A percentile compares a stretch with the other conserved stretches of the same genome.
Evolutionary conservation across 2,888 invertebrate species (phyloP).

Genomic region (Dorcus hopei): DNA sequence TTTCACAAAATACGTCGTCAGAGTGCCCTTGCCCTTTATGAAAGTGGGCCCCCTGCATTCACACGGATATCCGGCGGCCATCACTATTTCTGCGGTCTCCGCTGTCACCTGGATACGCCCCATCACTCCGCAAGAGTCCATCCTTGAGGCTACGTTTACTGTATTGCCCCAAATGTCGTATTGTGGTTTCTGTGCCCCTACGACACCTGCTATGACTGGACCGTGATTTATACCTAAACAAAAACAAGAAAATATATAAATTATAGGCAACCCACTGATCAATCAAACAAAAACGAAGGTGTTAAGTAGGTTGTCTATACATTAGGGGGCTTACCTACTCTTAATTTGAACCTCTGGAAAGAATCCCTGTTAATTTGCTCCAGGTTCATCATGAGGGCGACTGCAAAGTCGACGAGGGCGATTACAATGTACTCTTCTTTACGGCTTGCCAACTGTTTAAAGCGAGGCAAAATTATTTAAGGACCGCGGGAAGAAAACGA

Average conservation of each 20-base stretch:
- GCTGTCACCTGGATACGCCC: conserved; percentile 83
- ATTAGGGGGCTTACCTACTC: conserved; percentile 69
- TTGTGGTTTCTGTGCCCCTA: conserved; percentile 96
- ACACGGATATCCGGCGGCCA: conserved; percentile 81
- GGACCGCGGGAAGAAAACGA: neutral
- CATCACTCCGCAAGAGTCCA: conserved; percentile 94
- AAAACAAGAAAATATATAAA: neutral
- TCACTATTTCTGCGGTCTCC: conserved; percentile 77
- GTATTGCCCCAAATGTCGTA: conserved; percentile 99
- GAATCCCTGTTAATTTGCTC: conserved; percentile 96
- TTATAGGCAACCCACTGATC: too few relatives aligned
- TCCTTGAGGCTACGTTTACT: conserved; percentile 93
- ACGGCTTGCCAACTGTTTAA: conserved; percentile 63
- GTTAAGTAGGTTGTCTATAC: too few relatives aligned
- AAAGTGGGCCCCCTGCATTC: conserved; percentile 89
- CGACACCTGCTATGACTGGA: conserved; percentile 93
- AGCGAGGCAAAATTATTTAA: conserved; percentile 25
- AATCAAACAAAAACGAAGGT: too few relatives aligned
- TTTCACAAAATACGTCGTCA: conserved; percentile 89
- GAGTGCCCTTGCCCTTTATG: conserved; percentile 92
- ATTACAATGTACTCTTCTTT: conserved; percentile 85
- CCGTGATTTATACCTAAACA: conserved; percentile 78
- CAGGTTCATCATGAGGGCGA: conserved; percentile 86
- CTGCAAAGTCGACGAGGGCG: conserved; percentile 90
- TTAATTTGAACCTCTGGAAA: conserved; percentile 91